These are phyloP conservation scores for Drosophila greeni DNA, from an alignment of 2,888 invertebrate genomes.

Conservation along the genomic window DNA sequence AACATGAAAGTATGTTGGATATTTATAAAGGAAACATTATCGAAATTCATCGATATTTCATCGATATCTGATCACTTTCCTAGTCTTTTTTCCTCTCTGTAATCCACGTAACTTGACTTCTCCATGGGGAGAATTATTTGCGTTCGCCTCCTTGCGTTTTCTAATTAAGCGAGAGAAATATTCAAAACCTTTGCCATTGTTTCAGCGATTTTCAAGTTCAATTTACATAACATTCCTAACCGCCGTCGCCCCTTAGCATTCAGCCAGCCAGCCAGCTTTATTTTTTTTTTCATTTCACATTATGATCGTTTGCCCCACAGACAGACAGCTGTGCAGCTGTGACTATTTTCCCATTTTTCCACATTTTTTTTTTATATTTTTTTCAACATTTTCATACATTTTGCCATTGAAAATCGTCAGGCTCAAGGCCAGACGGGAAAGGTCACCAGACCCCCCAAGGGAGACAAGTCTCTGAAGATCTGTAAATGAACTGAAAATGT, in stretches of 20 bases:
- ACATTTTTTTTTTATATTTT: conserved; percentile 5
- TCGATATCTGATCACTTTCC: neutral
- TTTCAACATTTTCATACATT: conserved; percentile 15
- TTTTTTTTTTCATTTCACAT: conserved; percentile 22
- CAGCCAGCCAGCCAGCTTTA: conserved; percentile 20
- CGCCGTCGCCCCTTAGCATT: conserved; percentile 46
- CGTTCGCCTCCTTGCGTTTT: conserved; percentile 70
- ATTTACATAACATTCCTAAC: conserved; percentile 71
- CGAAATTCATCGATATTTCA: neutral
- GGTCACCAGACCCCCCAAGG: conserved; percentile 34
- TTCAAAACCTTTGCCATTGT: conserved; percentile 75
- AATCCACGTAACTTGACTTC: conserved; percentile 24
- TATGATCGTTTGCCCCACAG: conserved; percentile 21
- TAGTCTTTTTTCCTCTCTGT: neutral
- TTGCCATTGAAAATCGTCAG: conserved; percentile 40
- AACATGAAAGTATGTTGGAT: neutral
- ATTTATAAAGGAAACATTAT: neutral
- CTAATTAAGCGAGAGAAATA: conserved; percentile 76
- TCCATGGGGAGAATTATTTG: conserved; percentile 62
- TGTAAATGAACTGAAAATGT: conserved; percentile 3
- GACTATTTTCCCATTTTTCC: conserved; percentile 14
- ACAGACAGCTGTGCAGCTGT: conserved; percentile 16
- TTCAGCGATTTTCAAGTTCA: conserved; percentile 70
- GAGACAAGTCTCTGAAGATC: neutral
- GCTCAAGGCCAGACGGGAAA: conserved; percentile 56